phyloP scores from a whole-genome alignment of 1,140 invertebrate genomes.

The Cataglyphis hispanica region DNA sequence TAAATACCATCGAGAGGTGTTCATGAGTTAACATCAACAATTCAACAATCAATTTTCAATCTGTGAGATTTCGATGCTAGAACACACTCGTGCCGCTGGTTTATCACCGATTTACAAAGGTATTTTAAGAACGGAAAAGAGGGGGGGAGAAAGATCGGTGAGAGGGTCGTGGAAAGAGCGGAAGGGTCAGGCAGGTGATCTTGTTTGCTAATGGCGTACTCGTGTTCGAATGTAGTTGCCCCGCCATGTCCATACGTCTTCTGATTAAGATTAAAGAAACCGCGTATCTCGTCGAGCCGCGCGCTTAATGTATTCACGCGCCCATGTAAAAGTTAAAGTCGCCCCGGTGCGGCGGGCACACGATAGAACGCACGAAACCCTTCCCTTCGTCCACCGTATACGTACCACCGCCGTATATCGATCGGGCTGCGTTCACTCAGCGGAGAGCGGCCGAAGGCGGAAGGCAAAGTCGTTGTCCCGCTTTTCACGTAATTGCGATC shows the following conservation, averaged over 20 bases:
- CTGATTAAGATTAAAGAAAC: conserved; percentile 85
- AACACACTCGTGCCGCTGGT: conserved; percentile 65
- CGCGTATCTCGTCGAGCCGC: conserved; percentile 78
- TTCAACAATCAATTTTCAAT: conserved; percentile 42
- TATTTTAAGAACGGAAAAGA: conserved; percentile 70
- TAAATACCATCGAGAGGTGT: not conserved
- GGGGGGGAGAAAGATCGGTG: conserved; percentile 11
- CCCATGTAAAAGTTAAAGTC: conserved; percentile 80
- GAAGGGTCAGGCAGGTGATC: conserved; percentile 82
- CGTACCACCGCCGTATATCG: conserved; percentile 69
- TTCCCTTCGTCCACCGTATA: conserved; percentile 35
- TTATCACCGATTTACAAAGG: conserved; percentile 81
- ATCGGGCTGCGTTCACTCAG: conserved; percentile 66
- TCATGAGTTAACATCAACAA: not conserved
- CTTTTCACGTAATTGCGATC: conserved; percentile 63
- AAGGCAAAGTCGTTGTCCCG: conserved; percentile 51
- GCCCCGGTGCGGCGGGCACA: conserved; percentile 43
- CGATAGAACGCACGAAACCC: conserved; percentile 76
- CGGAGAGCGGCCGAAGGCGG: conserved; percentile 27
- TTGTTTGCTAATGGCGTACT: conserved; percentile 85
- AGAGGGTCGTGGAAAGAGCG: conserved; percentile 47
- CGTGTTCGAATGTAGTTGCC: conserved; percentile 83
- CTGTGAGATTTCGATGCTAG: conserved; percentile 59
- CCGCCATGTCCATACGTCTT: conserved; percentile 83
- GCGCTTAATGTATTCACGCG: conserved; percentile 79